Evolutionary conservation across 1,140 invertebrate species (phyloP), one percentile per base, ranked within the genome.

Genomic region (Phthorimaea operculella): DNA sequence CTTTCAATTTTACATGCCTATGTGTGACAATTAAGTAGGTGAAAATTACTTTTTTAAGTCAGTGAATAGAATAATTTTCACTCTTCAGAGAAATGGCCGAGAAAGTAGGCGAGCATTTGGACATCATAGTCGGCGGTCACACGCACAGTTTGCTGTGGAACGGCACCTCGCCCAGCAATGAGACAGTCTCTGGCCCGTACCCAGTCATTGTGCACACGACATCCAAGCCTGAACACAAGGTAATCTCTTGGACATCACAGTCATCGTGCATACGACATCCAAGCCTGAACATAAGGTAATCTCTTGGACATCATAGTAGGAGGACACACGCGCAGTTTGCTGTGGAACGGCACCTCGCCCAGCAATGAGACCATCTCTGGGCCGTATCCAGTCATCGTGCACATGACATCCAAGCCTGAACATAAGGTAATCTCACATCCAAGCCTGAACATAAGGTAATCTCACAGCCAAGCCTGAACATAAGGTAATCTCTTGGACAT

Each of bases 71-170:
- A n/a, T 57, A 21, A 28, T 55, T 57, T 39, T 34, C n/a, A n/a
- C n/a, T n/a, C 69, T 72, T 15, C 56, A 84, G 90, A 68, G 66
- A 87, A 66, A 93, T 96, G 51, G 94, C 94, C 0, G 66, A 68
- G 36, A 72, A 87, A 51, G 87, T 85, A 10, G 90, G 87, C 54
- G 83, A 88, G 33, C 83, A 91, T 47, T 89, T 96, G 16, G 90
- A 92, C 51, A 87, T 93, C 0, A 93, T 97, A 52, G 91, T 97
- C 14, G 95, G 94, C 11, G 93, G 93, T 17, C 94, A 97, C 66
- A 92, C 92, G 0, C 93, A 96, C 62, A 94, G 92, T 1, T 90
- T 95, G 57, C 83, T 95, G 0, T 94, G 90, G 74, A 87, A 88
- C 17, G 89, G 89, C 18, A 63, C 61, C 10, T 63, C 71, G 2